Base-by-base conservation (phyloP, 2,113 vertebrate genomes). In the Alouatta palliata region DNA sequence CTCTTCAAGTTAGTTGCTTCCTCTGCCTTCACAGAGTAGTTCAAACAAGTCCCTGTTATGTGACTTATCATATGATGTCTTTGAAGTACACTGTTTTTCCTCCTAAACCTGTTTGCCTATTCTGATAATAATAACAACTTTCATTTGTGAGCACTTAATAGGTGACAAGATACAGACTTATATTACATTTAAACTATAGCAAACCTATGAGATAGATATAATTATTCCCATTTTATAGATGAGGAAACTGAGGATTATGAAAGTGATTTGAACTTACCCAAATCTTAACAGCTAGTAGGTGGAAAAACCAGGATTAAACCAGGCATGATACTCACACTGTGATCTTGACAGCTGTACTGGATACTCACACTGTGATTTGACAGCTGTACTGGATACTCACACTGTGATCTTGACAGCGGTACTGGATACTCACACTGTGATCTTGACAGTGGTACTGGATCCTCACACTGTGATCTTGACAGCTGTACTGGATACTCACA, bases 1-100 rank as follows among this genome's bases (percentile, higher is more conserved):
- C 37, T 84, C 20, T 80, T 85, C n/a, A 43, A 76, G 25, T 76
- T 64, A 70, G 23, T 90, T 94, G 35, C 54, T 87, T 96, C 20
- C 37, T 84, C 30, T 80, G 54, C n/a, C 17, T 96, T 93, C 82
- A 35, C 8, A 71, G n/a, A 90, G 12, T 61, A 86, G 86, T 70
- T 70, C 61, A 10, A 64, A 37, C 11, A 90, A 35, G 92, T 92
- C 37, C 86, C 64, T 76, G 0, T 80, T 89, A 76, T n/a, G 19
- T 91, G 49, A 79, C 13, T 71, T 86, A 56, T 1, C 3, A 45
- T 37, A 49, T 17, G 12, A 66, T 40, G 6, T 19, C 19, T 56
- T 37, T 89, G n/a, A 93, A 90, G 93, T 83, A 43, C 25, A 87
- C 20, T 75, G 13, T 68, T 90, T 94, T 95, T 76, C 25, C 27